These are phyloP conservation scores for Dreissena rostriformis DNA, from an alignment of 1,140 invertebrate genomes.

Conservation along the genomic window DNA sequence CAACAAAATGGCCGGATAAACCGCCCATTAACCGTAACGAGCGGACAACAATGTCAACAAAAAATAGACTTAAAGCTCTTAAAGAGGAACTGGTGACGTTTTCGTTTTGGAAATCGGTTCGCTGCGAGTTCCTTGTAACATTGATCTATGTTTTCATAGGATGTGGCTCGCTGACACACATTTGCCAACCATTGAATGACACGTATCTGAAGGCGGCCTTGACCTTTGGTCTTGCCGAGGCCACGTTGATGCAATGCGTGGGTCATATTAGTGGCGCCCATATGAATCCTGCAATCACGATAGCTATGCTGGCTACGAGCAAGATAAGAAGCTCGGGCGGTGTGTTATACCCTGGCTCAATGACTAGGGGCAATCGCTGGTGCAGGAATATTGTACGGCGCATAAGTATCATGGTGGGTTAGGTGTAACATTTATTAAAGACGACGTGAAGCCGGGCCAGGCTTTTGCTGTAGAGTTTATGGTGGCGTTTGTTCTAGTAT, in stretches of 20 bases:
- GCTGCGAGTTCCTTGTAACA: slow-evolving; percentile 70
- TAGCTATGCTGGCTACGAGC: slow-evolving; percentile 84
- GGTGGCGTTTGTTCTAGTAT: slow-evolving; percentile 93
- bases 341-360: slow-evolving; percentile 82
- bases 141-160: slow-evolving; percentile 69
- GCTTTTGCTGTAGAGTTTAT: slow-evolving; percentile 92
- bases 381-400: slow-evolving; percentile 71
- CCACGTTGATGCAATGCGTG: slow-evolving; percentile 83
- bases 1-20: too few species aligned
- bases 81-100: slow-evolving; percentile 81
- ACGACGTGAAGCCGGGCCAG: slow-evolving; percentile 82
- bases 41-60: slow-evolving; percentile 50
- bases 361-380: slow-evolving; percentile 73
- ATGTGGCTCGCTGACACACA: slow-evolving; percentile 62
- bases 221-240: slow-evolving; percentile 94
- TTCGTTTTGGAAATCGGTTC: slow-evolving; percentile 69
- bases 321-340: slow-evolving; percentile 88
- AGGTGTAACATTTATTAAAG: slow-evolving; percentile 65
- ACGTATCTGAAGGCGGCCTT: slow-evolving; percentile 86
- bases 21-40: too few species aligned
- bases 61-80: slow-evolving; percentile 40
- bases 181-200: slow-evolving; percentile 30
- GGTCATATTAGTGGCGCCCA: slow-evolving; percentile 79
- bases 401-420: slow-evolving; percentile 57
- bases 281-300: slow-evolving; percentile 79